Conservation (phyloP, 2,888 invertebrate species). For the Anorthoa munda region DNA sequence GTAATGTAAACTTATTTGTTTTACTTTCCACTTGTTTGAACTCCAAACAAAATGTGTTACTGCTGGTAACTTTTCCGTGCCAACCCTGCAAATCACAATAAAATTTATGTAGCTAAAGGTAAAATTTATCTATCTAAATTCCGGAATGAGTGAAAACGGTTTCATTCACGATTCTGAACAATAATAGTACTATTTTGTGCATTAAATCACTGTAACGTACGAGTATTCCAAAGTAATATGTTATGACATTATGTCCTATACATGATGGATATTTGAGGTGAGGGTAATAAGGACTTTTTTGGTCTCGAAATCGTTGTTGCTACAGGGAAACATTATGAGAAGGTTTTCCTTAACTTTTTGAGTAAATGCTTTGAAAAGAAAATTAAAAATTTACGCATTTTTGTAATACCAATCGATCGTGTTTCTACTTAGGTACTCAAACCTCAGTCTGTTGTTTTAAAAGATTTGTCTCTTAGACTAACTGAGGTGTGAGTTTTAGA, state of each 20-base stretch:
- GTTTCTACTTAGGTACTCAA: too few species aligned
- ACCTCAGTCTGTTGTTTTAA: too few species aligned
- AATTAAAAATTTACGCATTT: too few species aligned
- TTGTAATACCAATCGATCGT: too few species aligned
- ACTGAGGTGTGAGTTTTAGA: not conserved
- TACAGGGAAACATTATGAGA: not conserved
- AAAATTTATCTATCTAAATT: slow-evolving; percentile 60
- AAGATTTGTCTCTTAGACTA: too few species aligned
- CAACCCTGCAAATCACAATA: slow-evolving; percentile 66
- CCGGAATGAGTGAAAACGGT: slow-evolving; percentile 61
- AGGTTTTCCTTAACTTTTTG: not conserved
- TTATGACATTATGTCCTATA: slow-evolving; percentile 13
- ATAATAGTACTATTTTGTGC: slow-evolving; percentile 58
- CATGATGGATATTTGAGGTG: not conserved
- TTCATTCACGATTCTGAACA: slow-evolving; percentile 55
- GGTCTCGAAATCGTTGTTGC: not conserved
- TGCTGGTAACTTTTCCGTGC: not conserved
- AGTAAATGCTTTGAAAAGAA: not conserved
- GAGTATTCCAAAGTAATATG: slow-evolving; percentile 9
- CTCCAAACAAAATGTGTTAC: not conserved
- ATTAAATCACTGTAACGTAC: slow-evolving; percentile 25
- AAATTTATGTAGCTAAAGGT: slow-evolving; percentile 64
- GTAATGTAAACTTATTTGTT: not conserved
- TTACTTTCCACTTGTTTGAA: not conserved
- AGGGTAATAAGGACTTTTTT: too few species aligned